Evolutionary conservation across 2,888 invertebrate species (phyloP).

Genomic region (Achlya flavicornis): DNA sequence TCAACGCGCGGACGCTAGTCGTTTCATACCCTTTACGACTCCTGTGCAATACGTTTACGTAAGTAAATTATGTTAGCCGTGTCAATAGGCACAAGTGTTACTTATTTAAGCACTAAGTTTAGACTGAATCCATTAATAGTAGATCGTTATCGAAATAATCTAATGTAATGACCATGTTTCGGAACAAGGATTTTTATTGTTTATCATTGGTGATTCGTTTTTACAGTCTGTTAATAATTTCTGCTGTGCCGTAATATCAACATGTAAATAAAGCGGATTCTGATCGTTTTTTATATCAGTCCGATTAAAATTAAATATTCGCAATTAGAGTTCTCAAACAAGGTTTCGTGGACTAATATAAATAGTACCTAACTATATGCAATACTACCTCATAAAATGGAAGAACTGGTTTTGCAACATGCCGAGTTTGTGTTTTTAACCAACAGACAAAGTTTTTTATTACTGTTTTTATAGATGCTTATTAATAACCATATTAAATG

Average conservation of each 20-base stretch:
- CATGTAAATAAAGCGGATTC: not conserved
- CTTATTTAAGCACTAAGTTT: constrained; percentile 6
- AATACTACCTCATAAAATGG: constrained; percentile 45
- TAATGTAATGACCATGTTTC: not conserved
- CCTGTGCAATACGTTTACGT: constrained; percentile 2
- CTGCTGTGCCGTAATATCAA: not conserved
- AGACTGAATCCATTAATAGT: not conserved
- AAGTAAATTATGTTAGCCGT: constrained; percentile 10
- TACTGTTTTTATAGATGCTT: constrained; percentile 35
- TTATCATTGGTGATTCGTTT: not conserved
- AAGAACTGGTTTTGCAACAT: constrained; percentile 51
- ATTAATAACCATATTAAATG: constrained; percentile 40
- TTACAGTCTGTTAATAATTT: not conserved
- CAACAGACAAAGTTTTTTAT: constrained; percentile 37
- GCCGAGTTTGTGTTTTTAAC: constrained; percentile 43
- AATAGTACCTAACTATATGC: constrained; percentile 41
- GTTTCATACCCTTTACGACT: constrained; percentile 10
- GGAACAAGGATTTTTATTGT: too few species aligned
- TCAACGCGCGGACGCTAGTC: constrained; percentile 49
- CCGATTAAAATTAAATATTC: not conserved
- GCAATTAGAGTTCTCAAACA: constrained; percentile 11
- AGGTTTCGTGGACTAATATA: constrained; percentile 23
- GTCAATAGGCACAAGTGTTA: constrained; percentile 9
- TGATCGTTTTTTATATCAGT: not conserved
- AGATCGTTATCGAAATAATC: not conserved